phyloP scores from a whole-genome alignment of 1,140 invertebrate genomes.

The Solenopsis fugax region DNA sequence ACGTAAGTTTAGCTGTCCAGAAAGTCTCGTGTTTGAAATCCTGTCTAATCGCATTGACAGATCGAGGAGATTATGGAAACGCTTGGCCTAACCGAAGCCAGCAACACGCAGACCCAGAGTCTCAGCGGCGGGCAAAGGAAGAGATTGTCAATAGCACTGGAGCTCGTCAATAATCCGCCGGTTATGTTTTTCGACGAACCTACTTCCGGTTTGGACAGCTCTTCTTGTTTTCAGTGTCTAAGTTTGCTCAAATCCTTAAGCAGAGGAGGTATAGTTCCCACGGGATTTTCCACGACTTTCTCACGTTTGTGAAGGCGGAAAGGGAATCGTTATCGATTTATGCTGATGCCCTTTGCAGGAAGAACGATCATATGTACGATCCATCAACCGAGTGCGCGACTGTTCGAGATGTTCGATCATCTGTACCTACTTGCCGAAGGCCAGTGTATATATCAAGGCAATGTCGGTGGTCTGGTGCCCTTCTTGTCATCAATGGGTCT shows the following conservation, averaged over 20 bases:
- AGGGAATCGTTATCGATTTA: neutral
- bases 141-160: slow-evolving; percentile 95
- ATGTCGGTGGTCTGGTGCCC: slow-evolving; percentile 93
- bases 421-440: slow-evolving; percentile 96
- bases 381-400: slow-evolving; percentile 97
- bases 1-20: neutral
- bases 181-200: slow-evolving; percentile 99
- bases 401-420: slow-evolving; percentile 98
- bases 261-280: slow-evolving; percentile 88
- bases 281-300: neutral
- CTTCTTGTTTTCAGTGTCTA: slow-evolving; percentile 96
- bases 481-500: slow-evolving; percentile 94
- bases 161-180: slow-evolving; percentile 96
- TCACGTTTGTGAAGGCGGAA: neutral
- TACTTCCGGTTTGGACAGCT: slow-evolving; percentile 97
- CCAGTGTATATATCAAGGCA: slow-evolving; percentile 96
- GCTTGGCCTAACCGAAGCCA: slow-evolving; percentile 91
- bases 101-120: slow-evolving; percentile 92
- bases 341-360: slow-evolving; percentile 82
- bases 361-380: slow-evolving; percentile 98
- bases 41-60: slow-evolving; percentile 76
- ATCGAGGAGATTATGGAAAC: slow-evolving; percentile 95
- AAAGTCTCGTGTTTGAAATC: neutral
- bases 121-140: slow-evolving; percentile 98
- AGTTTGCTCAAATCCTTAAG: slow-evolving; percentile 93